Conservation (phyloP, 2,113 vertebrate genomes). For the Petrocephalus zakoni region DNA sequence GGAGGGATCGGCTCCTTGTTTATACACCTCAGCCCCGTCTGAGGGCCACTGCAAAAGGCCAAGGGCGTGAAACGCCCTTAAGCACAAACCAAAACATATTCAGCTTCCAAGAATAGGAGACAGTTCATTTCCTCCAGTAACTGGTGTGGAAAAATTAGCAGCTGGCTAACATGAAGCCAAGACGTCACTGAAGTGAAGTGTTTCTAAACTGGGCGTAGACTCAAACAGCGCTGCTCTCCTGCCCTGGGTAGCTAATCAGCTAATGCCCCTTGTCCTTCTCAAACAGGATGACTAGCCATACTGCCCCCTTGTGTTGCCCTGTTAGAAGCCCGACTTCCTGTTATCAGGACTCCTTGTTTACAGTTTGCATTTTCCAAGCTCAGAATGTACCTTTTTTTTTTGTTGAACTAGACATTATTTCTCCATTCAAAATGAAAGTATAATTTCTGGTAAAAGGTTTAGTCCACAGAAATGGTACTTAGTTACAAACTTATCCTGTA, state of each 20-base stretch:
- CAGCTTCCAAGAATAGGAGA: constrained; percentile 21
- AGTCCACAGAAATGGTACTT: not conserved
- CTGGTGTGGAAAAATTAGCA: constrained; percentile 1
- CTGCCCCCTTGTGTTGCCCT: not conserved
- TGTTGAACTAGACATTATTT: not conserved
- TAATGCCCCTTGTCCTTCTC: not conserved
- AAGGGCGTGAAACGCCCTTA: not conserved
- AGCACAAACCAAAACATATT: not conserved
- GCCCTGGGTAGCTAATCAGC: not conserved
- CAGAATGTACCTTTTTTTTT: not conserved
- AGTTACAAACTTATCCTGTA: not conserved
- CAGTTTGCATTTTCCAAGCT: not conserved
- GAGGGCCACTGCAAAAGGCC: constrained; percentile 19
- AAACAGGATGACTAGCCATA: not conserved
- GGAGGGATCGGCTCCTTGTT: constrained; percentile 22
- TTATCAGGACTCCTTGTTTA: not conserved
- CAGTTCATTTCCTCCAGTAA: constrained; percentile 25
- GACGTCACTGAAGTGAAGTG: not conserved
- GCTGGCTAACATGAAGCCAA: not conserved
- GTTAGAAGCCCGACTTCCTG: not conserved
- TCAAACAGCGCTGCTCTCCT: not conserved
- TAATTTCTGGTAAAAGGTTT: not conserved
- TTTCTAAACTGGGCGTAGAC: not conserved
- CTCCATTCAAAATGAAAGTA: not conserved
- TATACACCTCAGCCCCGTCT: constrained; percentile 19